Conservation (phyloP, 2,113 vertebrate genomes). For the Saiga tatarica region DNA sequence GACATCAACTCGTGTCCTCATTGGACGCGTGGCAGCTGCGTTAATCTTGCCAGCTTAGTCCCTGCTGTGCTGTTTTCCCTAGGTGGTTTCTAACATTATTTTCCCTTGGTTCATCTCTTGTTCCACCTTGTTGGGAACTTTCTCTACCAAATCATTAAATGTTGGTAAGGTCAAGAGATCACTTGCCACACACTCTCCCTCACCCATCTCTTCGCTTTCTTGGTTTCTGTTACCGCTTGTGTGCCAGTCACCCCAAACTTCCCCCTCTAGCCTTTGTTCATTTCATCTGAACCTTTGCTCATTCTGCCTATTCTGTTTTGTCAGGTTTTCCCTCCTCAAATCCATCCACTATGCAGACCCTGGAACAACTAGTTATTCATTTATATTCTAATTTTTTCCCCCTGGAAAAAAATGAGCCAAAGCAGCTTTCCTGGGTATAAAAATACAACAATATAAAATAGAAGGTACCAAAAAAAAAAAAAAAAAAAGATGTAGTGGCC, state of each 20-base stretch:
- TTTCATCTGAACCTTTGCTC: neutral
- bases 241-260: neutral
- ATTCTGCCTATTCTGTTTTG: neutral
- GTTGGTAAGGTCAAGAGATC: neutral
- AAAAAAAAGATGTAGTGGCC: neutral
- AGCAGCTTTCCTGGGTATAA: neutral
- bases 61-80: neutral
- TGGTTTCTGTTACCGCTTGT: neutral
- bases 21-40: neutral
- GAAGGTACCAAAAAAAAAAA: neutral
- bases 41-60: neutral
- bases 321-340: neutral
- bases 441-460: neutral
- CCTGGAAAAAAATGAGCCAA: neutral
- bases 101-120: neutral
- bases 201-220: neutral
- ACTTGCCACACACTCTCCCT: neutral
- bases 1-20: neutral
- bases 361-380: neutral
- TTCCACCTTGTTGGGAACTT: neutral
- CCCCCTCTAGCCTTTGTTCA: neutral
- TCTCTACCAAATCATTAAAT: neutral
- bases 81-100: neutral
- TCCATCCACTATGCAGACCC: neutral
- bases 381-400: neutral